Evolutionary conservation across 1,140 invertebrate species (phyloP).

Genomic region (Laupala kohalensis): DNA sequence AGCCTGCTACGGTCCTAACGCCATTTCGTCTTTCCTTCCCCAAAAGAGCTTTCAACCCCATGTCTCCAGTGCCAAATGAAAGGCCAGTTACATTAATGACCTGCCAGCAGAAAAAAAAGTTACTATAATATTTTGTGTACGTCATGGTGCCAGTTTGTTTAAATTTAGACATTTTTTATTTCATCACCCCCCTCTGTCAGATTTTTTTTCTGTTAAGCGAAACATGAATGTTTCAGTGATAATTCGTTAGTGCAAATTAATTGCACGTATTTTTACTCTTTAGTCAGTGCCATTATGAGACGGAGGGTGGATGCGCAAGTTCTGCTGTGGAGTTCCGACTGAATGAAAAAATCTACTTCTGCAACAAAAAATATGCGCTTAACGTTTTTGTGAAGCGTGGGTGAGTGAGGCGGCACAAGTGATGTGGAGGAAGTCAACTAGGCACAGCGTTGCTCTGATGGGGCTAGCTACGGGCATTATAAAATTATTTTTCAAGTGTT

Average conservation of each 20-base stretch:
- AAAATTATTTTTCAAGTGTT: not conserved
- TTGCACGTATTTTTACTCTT: not conserved
- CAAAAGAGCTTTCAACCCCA: not conserved
- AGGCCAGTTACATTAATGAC: not conserved
- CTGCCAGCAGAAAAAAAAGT: not conserved
- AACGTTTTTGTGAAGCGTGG: not conserved
- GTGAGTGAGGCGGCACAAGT: not conserved
- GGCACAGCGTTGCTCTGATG: not conserved
- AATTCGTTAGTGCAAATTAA: not conserved
- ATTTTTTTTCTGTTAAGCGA: not conserved
- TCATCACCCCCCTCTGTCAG: not conserved
- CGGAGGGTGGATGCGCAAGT: not conserved
- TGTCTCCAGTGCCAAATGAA: not conserved
- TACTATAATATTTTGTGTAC: not conserved
- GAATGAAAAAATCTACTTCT: not conserved
- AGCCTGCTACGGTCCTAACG: too few relatives aligned
- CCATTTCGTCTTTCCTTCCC: not conserved
- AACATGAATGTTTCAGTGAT: too few relatives aligned
- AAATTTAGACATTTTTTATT: not conserved
- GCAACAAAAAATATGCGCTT: not conserved
- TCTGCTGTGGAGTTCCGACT: not conserved
- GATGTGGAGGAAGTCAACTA: not conserved
- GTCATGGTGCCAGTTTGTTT: constrained; percentile 1
- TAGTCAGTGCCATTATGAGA: not conserved
- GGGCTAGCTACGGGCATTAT: not conserved